Evolutionary conservation across 2,113 vertebrate species (phyloP).

Genomic region (Neolamprologus cancellatus): DNA sequence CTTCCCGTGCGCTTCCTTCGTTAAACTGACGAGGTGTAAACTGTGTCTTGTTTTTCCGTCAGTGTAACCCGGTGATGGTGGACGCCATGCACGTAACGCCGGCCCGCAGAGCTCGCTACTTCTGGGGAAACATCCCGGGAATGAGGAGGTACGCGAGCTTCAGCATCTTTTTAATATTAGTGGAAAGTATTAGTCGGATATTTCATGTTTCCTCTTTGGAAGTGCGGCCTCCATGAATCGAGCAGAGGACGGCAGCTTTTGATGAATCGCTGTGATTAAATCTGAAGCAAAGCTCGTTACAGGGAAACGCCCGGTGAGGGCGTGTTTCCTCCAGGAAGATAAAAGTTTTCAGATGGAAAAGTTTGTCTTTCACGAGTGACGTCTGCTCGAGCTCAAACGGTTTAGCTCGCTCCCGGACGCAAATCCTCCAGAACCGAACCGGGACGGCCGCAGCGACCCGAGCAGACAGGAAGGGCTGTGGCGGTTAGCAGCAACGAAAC

Average conservation of each 20-base stretch:
- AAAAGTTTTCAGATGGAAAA: background rate
- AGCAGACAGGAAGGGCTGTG: background rate
- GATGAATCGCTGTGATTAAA: fast-evolving
- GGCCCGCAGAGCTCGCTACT: conserved; percentile 84
- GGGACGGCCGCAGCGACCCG: background rate
- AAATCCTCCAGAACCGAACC: background rate
- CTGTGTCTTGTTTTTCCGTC: background rate
- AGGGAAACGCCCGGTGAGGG: fast-evolving
- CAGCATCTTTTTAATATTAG: background rate
- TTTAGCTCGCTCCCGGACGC: background rate
- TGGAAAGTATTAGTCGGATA: background rate
- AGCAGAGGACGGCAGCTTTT: background rate
- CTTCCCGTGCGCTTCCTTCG: background rate
- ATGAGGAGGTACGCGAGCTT: conserved; percentile 81
- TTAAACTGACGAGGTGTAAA: background rate
- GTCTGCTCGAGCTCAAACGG: background rate
- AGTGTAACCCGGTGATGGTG: conserved; percentile 94
- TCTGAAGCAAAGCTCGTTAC: fast-evolving
- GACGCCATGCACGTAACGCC: conserved; percentile 88
- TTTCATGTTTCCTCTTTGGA: background rate
- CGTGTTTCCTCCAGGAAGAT: background rate
- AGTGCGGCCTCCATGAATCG: background rate
- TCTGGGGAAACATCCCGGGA: conserved; percentile 95
- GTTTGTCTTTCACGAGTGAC: background rate
- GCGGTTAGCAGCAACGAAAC: background rate